Conservation (phyloP, 37 sponge, comb jelly and placozoan genomes). For the Halisarca cf. caerulea region DNA sequence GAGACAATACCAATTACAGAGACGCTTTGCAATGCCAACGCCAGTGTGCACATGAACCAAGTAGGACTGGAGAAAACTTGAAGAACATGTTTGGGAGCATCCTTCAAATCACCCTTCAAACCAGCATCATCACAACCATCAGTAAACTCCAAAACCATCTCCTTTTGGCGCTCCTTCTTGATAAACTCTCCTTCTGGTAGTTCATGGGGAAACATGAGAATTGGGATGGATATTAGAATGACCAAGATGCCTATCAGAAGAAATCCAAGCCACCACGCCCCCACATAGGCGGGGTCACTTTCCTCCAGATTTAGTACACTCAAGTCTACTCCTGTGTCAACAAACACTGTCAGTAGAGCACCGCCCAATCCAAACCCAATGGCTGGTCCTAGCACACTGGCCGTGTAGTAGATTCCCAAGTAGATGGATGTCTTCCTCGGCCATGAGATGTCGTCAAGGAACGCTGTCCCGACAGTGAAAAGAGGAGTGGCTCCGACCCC, state of each 20-base stretch:
- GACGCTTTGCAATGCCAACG: not conserved
- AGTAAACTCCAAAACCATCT: constrained; percentile 14
- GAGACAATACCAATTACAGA: constrained; percentile 56
- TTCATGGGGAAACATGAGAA: constrained; percentile 29
- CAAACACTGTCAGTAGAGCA: constrained; percentile 70
- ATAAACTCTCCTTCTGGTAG: constrained; percentile 15
- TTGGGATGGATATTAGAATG: constrained; percentile 13
- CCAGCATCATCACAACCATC: not conserved
- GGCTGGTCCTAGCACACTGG: constrained; percentile 76
- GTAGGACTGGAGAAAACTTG: constrained; percentile 10
- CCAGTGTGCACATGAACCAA: not conserved
- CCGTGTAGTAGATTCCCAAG: constrained; percentile 67
- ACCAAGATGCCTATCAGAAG: constrained; percentile 34
- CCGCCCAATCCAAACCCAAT: constrained; percentile 83
- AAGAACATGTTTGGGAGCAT: constrained; percentile 4
- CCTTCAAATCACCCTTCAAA: not conserved
- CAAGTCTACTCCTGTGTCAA: constrained; percentile 58
- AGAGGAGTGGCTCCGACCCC: constrained; percentile 85
- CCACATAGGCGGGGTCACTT: constrained; percentile 78
- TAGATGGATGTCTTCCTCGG: constrained; percentile 67
- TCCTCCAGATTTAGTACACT: not conserved
- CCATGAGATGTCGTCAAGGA: constrained; percentile 77
- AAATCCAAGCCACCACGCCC: constrained; percentile 94
- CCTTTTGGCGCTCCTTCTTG: not conserved
- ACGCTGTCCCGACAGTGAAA: constrained; percentile 84